phyloP scores from a whole-genome alignment of 2,888 invertebrate species.

The Bellardia bayeri region DNA sequence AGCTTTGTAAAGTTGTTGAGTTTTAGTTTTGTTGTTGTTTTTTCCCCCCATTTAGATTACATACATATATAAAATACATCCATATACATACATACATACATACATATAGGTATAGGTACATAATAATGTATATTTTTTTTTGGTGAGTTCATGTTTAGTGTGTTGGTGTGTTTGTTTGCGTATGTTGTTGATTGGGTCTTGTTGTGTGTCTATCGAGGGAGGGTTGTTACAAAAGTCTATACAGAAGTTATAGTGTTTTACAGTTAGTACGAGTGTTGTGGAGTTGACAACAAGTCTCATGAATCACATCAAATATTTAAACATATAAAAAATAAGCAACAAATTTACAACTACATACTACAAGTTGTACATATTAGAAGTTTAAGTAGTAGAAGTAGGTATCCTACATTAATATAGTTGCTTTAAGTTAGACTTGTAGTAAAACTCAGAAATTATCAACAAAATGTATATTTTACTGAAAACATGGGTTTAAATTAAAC shows the following conservation, averaged over 20 bases:
- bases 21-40: conserved; percentile 19
- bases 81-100: too few species aligned
- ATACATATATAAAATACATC: too few species aligned
- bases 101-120: too few species aligned
- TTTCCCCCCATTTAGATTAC: neutral
- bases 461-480: too few species aligned
- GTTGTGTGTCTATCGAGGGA: conserved; percentile 42
- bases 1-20: conserved; percentile 49
- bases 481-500: too few species aligned
- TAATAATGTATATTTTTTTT: neutral
- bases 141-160: conserved; percentile 29
- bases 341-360: conserved; percentile 7
- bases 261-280: conserved; percentile 41
- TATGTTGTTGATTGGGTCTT: neutral
- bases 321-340: conserved; percentile 28
- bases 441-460: too few species aligned
- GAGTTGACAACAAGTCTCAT: conserved; percentile 68
- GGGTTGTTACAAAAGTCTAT: conserved; percentile 59
- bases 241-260: conserved; percentile 37
- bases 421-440: too few species aligned
- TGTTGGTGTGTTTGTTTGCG: neutral
- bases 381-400: too few species aligned
- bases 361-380: neutral
- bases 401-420: neutral
- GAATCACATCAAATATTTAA: conserved; percentile 29